phyloP scores from a whole-genome alignment of 2,113 vertebrate species.

The Petroica traversi region DNA sequence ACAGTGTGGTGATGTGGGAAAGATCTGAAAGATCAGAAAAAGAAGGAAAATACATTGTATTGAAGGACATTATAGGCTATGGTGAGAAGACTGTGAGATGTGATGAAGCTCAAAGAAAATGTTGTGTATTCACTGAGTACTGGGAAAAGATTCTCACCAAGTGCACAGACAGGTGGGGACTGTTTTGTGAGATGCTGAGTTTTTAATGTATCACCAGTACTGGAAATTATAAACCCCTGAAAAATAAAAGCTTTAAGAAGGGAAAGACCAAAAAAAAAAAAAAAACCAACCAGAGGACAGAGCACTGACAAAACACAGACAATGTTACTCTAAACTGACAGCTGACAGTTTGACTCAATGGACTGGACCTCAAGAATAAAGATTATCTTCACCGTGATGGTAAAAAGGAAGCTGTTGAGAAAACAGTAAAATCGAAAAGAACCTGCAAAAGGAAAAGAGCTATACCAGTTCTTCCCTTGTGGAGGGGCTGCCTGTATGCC shows the following conservation, averaged over 20 bases:
- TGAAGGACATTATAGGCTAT: neutral
- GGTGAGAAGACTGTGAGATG: neutral
- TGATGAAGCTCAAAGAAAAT: neutral
- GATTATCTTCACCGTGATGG: neutral
- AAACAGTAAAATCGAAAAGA: neutral
- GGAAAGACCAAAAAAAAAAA: neutral
- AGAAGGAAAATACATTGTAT: neutral
- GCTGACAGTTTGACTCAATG: neutral
- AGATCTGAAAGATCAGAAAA: neutral
- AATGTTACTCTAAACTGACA: neutral
- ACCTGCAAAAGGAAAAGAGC: neutral
- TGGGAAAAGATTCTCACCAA: neutral
- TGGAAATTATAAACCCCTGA: neutral
- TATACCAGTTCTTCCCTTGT: neutral
- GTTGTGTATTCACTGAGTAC: neutral
- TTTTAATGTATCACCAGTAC: neutral
- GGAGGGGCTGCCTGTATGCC: neutral
- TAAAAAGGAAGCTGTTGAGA: neutral
- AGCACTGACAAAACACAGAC: neutral
- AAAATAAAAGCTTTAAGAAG: neutral
- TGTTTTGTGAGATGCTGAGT: neutral
- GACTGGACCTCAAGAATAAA: neutral
- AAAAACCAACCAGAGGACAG: neutral
- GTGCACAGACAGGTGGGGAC: fast-evolving
- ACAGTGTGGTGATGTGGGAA: neutral